Evolutionary conservation across 2,888 invertebrate genomes (phyloP).

Genomic region (Drosophila ezoana): DNA sequence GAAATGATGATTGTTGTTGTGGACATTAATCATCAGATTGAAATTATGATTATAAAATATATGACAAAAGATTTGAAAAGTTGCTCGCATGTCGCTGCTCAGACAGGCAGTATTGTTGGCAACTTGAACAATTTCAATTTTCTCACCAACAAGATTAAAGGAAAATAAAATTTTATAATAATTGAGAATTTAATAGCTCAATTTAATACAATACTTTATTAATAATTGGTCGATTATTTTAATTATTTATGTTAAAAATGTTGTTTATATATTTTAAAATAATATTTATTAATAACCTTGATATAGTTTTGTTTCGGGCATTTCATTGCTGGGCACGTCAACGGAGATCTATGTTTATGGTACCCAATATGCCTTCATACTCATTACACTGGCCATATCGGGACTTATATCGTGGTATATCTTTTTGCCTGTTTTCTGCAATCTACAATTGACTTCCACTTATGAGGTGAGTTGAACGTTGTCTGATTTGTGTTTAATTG

Average conservation of each 20-base stretch:
- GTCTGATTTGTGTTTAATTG: conserved; percentile 16
- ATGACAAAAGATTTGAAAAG: conserved; percentile 12
- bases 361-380: conserved; percentile 89
- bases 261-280: neutral
- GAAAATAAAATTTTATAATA: too few relatives aligned
- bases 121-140: neutral
- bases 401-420: conserved; percentile 87
- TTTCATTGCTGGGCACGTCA: conserved; percentile 90
- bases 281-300: neutral
- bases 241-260: neutral
- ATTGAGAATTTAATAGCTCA: too few relatives aligned
- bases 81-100: neutral
- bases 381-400: conserved; percentile 82
- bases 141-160: too few relatives aligned
- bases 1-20: conserved; percentile 62
- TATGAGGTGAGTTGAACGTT: conserved; percentile 87
- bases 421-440: conserved; percentile 90
- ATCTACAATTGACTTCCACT: conserved; percentile 89
- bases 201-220: too few relatives aligned
- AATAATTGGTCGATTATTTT: too few relatives aligned
- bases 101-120: neutral
- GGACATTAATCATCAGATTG: conserved; percentile 58
- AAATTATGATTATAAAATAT: conserved; percentile 47
- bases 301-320: conserved; percentile 90
- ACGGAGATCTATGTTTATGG: conserved; percentile 93